Evolutionary conservation across 2,113 vertebrate genomes (phyloP).

Genomic region (Dolichotis patagonum): DNA sequence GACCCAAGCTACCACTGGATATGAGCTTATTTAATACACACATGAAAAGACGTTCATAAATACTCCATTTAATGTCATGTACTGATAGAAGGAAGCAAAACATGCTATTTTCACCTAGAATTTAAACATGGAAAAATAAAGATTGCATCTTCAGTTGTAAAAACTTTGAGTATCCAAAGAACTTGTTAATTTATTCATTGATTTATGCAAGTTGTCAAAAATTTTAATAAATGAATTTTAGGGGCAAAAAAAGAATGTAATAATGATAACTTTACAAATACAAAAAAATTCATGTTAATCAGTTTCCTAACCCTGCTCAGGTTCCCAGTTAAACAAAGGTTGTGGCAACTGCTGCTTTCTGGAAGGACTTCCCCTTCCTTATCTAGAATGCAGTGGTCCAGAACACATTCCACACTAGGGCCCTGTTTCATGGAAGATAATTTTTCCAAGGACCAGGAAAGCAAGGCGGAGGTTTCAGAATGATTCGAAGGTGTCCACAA

Average conservation of each 20-base stretch:
- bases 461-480: neutral
- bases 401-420: neutral
- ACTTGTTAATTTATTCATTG: neutral
- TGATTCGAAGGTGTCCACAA: neutral
- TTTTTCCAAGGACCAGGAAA: neutral
- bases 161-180: neutral
- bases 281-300: neutral
- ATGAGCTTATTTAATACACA: neutral
- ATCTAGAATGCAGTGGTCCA: neutral
- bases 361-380: neutral
- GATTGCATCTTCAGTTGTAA: no score
- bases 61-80: neutral
- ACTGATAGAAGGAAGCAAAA: neutral
- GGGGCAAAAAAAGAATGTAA: neutral
- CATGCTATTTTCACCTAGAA: neutral
- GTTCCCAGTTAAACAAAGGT: neutral
- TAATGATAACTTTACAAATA: neutral
- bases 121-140: neutral
- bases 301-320: neutral
- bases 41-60: neutral
- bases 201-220: neutral
- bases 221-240: slow-evolving; percentile 2
- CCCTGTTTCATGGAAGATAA: neutral
- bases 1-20: neutral
- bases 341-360: neutral